Base-by-base conservation (phyloP, 1,140 invertebrate species). In the Hylyphantes graminicola region DNA sequence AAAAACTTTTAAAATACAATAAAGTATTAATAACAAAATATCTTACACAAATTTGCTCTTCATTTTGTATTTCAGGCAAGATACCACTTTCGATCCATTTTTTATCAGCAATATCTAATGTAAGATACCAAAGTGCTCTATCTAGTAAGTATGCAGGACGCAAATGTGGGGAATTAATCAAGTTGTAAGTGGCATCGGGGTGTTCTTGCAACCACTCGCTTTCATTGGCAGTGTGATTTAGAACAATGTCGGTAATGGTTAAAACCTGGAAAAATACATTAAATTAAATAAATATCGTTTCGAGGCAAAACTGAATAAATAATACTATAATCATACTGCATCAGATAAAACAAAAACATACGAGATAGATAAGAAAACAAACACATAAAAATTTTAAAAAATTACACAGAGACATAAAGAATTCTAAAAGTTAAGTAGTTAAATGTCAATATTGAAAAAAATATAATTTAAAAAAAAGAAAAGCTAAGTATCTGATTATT, bases 161-260 rank as follows among this genome's bases (percentile, higher is more conserved):
- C 85, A 99, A 91, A 91, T 99, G 96, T 17, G 97, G 96, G 87
- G 93, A 94, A 88, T 98, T 98, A 7, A 90, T 79, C 87, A 97
- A 94, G 89, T 99, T 99, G 90, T 97, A 99, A 1, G 95, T 94
- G 86, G 94, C 94, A 90, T 99, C 97, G 55, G 98, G 97, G 91
- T 99, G 94, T 85, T 94, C 92, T 72, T 92, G 83, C 48, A 99
- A 89, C 95, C 97, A 98, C 51, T 93, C 90, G 87, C 95, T 97
- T 90, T 98, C 96, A 89, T 97, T 98, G 0, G 98, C 96, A 3
- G 98, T 98, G 89, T 99, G 98, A 91, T 99, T 99, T 83, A 98
- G 91, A 67, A 99, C 98, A 86, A 99, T 94, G 90, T 99, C 98
- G 88, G 97, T 97, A 86, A 99, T 94, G 57, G 96, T 96, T 67